phyloP scores from a whole-genome alignment of 2,888 invertebrate genomes.

The Cosmopolites sordidus region DNA sequence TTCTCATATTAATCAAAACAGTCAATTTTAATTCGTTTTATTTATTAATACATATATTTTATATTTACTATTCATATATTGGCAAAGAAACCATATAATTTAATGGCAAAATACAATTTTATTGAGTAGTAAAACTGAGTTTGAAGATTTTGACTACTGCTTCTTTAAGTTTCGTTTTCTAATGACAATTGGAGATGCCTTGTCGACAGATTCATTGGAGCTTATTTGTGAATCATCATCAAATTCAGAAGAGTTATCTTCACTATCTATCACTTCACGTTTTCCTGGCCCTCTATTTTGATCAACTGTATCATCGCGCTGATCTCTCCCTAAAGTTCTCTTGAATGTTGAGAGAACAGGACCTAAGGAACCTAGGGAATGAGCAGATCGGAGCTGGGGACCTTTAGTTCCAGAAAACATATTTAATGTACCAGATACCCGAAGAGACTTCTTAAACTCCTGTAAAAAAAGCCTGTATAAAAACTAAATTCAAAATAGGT shows the following conservation, averaged over 20 bases:
- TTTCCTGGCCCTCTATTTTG: slow-evolving; percentile 44
- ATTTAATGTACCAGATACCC: slow-evolving; percentile 53
- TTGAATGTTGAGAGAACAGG: slow-evolving; percentile 40
- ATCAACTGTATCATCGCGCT: slow-evolving; percentile 30
- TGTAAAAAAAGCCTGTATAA: too few species aligned
- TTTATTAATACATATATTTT: too few species aligned
- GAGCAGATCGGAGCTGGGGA: slow-evolving; percentile 37
- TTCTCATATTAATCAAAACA: too few species aligned
- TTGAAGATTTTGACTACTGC: too few species aligned
- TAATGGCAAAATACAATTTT: too few species aligned
- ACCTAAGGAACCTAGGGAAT: slow-evolving; percentile 43
- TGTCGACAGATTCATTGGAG: slow-evolving; percentile 6
- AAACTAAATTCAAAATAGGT: too few species aligned
- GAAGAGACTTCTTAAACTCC: slow-evolving; percentile 63
- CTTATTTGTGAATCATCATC: slow-evolving; percentile 22
- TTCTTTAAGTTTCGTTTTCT: slow-evolving; percentile 31
- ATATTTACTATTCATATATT: too few species aligned
- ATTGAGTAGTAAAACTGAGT: too few species aligned
- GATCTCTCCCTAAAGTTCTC: slow-evolving; percentile 17
- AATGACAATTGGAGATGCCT: slow-evolving; percentile 32
- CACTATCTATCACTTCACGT: too few species aligned
- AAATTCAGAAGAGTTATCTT: slow-evolving; percentile 25
- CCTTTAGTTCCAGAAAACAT: slow-evolving; percentile 30
- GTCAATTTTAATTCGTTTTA: too few species aligned
- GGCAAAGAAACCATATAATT: too few species aligned